These are phyloP conservation scores for Mormyrus hasselquistii DNA, from an alignment of 2,797 vertebrate genomes.

Conservation along the genomic window DNA sequence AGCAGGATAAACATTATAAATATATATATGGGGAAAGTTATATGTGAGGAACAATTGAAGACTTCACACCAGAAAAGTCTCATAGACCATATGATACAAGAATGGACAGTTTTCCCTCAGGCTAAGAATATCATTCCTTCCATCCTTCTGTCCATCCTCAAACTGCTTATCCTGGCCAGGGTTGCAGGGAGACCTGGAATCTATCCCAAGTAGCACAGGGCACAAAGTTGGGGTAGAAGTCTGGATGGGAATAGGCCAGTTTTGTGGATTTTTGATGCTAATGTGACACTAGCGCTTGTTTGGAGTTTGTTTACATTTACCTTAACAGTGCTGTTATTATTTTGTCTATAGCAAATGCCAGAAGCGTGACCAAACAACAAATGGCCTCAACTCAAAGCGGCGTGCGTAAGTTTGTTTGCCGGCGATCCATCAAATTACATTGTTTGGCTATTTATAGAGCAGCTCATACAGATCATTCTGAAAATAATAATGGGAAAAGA, in stretches of 20 bases:
- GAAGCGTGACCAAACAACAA: conserved; percentile 39
- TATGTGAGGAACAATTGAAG: neutral
- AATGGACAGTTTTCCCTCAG: neutral
- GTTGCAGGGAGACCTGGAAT: neutral
- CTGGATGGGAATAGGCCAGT: neutral
- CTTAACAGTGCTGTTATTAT: neutral
- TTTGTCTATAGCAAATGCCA: conserved; percentile 41
- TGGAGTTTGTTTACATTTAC: neutral
- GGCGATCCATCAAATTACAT: neutral
- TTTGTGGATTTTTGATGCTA: neutral
- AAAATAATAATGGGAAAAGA: neutral
- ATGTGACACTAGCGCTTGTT: neutral
- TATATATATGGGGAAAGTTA: neutral
- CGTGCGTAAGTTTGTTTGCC: conserved; percentile 46
- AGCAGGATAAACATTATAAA: neutral
- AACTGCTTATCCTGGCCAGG: neutral
- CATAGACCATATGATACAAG: neutral
- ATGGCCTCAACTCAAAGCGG: conserved; percentile 48
- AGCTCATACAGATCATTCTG: neutral
- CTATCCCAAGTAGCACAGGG: neutral
- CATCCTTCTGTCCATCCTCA: neutral
- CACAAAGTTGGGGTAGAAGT: neutral
- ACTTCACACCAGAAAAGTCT: neutral
- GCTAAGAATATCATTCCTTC: neutral
- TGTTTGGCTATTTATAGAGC: neutral